Conservation (phyloP, 2,113 vertebrate species). For the Scolopax mira region DNA sequence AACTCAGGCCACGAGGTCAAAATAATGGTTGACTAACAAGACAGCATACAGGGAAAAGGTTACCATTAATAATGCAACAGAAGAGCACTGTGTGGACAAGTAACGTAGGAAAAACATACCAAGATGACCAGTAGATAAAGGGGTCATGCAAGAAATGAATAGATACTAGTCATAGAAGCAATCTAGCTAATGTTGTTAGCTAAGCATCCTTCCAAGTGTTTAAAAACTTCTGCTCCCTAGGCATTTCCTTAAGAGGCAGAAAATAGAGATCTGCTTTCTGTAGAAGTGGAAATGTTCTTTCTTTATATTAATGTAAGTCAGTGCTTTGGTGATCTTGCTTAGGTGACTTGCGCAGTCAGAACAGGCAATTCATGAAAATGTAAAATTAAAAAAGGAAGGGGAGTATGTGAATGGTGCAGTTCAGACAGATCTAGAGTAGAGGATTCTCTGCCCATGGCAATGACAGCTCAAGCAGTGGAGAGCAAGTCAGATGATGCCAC, state of each 20-base stretch:
- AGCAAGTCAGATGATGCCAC: background rate
- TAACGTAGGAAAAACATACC: constrained; percentile 25
- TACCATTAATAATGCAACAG: constrained; percentile 65
- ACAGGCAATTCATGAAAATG: background rate
- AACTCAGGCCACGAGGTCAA: constrained; percentile 35
- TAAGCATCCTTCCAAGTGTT: background rate
- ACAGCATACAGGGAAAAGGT: constrained; percentile 31
- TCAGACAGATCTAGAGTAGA: background rate
- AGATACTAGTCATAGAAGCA: background rate
- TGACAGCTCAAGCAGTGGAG: accelerated
- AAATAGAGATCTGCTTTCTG: background rate
- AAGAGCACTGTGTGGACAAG: background rate
- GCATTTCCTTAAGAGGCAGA: background rate
- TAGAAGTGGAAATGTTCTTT: background rate
- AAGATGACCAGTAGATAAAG: background rate
- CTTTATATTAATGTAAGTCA: background rate
- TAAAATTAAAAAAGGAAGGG: background rate
- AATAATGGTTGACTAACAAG: constrained; percentile 54
- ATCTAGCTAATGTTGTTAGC: background rate
- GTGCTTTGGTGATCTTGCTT: background rate
- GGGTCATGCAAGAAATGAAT: background rate
- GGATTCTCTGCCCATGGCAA: background rate
- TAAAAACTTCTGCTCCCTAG: background rate
- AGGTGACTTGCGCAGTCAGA: background rate
- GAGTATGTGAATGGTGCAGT: accelerated